A percentile compares a stretch with the other conserved stretches of the same genome.
Conservation (phyloP, 1,140 invertebrate species). For the Drosophila arawakana region DNA sequence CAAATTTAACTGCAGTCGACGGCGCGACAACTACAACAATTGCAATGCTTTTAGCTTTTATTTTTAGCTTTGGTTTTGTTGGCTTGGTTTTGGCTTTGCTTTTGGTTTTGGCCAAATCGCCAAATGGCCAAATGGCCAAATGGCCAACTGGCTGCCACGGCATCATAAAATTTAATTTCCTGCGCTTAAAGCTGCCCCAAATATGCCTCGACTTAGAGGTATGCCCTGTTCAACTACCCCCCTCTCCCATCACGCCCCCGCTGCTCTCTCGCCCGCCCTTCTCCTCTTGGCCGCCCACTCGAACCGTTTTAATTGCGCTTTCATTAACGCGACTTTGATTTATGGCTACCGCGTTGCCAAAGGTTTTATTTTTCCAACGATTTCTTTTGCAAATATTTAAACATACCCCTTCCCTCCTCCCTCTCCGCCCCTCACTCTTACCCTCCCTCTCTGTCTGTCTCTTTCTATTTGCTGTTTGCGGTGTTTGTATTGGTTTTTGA, state of each 20-base stretch:
- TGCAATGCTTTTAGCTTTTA: constrained; percentile 11
- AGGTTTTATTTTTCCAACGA: constrained; percentile 68
- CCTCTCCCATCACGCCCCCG: constrained; percentile 1
- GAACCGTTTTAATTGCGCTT: constrained; percentile 79
- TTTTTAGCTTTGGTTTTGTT: constrained; percentile 18
- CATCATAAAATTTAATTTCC: constrained; percentile 83
- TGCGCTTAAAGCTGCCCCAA: constrained; percentile 80
- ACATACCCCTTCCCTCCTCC: constrained; percentile 39
- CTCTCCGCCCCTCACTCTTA: constrained; percentile 7
- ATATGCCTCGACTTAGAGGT: constrained; percentile 53
- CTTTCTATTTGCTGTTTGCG: neutral
- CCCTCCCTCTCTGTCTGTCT: neutral
- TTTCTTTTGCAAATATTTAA: constrained; percentile 83
- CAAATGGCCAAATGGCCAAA: constrained; percentile 73
- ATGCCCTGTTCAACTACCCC: neutral
- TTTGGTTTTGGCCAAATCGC: constrained; percentile 23
- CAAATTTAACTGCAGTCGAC: constrained; percentile 72
- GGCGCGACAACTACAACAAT: constrained; percentile 36
- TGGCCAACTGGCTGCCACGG: constrained; percentile 72
- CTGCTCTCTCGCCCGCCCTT: constrained; percentile 11
- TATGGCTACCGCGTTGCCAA: constrained; percentile 81
- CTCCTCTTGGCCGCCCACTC: constrained; percentile 24
- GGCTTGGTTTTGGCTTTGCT: constrained; percentile 39
- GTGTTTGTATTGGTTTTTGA: constrained; percentile 75
- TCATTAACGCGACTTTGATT: constrained; percentile 83